Evolutionary conservation across 1,140 invertebrate genomes (phyloP).

Genomic region (Propsilocerus akamusi): DNA sequence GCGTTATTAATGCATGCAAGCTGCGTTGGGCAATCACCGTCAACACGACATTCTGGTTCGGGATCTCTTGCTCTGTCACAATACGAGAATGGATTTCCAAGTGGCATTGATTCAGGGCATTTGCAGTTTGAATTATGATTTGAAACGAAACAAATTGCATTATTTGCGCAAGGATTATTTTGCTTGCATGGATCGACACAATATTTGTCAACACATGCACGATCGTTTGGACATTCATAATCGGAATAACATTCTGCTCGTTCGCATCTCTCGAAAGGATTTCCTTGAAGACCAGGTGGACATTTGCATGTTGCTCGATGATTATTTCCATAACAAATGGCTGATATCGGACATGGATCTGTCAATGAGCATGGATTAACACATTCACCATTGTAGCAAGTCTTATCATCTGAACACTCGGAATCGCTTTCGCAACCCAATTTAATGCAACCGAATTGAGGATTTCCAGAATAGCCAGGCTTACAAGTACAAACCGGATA

Average conservation of each 20-base stretch:
- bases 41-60: conserved; percentile 53
- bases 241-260: conserved; percentile 61
- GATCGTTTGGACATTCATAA: conserved; percentile 48
- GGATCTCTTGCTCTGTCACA: conserved; percentile 35
- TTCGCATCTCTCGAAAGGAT: conserved; percentile 58
- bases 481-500: conserved; percentile 64
- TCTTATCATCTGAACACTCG: conserved; percentile 55
- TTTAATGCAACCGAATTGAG: conserved; percentile 58
- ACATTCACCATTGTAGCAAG: conserved; percentile 66
- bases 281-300: conserved; percentile 43
- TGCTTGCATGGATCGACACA: conserved; percentile 57
- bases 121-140: conserved; percentile 56
- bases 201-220: conserved; percentile 45
- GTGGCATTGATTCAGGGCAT: conserved; percentile 51
- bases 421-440: conserved; percentile 63
- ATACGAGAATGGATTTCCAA: conserved; percentile 59
- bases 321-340: conserved; percentile 58
- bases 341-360: conserved; percentile 61
- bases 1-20: conserved; percentile 59
- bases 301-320: conserved; percentile 61
- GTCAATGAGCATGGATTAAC: conserved; percentile 57
- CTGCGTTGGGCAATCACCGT: conserved; percentile 59
- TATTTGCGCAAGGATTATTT: conserved; percentile 51
- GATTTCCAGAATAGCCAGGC: conserved; percentile 62
- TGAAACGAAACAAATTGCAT: conserved; percentile 56